Evolutionary conservation across 1,140 invertebrate genomes (phyloP), one percentile per base, ranked within the genome.

Genomic region (Megathymus violae): DNA sequence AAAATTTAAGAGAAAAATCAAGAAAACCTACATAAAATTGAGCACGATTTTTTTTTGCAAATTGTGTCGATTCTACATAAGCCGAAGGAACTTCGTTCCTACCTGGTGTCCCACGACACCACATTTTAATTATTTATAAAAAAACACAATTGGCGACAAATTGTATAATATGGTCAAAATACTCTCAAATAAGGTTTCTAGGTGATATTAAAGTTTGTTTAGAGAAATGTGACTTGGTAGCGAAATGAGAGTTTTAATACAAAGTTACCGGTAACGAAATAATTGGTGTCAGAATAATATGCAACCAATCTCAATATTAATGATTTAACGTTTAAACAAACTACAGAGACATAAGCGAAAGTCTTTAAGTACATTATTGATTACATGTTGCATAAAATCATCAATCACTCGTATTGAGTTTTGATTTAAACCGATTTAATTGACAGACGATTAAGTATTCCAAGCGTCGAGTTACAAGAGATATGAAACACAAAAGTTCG

Each of bases 271-370:
- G 40, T 58, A 58, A 58, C 44, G 10, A 58, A 44, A 58, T 19
- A 58, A 46, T 31, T 58, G n/a, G 25, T 34, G 40, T 44, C 54
- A 58, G 41, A 46, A 46, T 58, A 46, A 11, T 5, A 58, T 34
- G 54, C 22, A 34, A 44, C 34, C 14, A 58, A 58, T 58, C 40
- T 43, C 25, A 27, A 46, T 58, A 16, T 58, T 58, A 58, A 58
- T 58, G 41, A 58, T 58, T 58, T 58, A 58, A 19, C 15, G 25
- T 58, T 58, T 46, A 44, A 58, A 58, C 25, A 44, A 58, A 44
- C 41, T 34, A 41, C 7, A 58, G 9, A 31, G 22, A 44, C 54
- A 46, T 58, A 46, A 44, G 54, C 54, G 41, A 58, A 58, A 58
- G 54, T 58, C 40, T 58, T 56, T 46, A 25, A 44, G 25, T n/a